Conservation (phyloP, 2,888 invertebrate genomes). For the Terebella lapidaria region DNA sequence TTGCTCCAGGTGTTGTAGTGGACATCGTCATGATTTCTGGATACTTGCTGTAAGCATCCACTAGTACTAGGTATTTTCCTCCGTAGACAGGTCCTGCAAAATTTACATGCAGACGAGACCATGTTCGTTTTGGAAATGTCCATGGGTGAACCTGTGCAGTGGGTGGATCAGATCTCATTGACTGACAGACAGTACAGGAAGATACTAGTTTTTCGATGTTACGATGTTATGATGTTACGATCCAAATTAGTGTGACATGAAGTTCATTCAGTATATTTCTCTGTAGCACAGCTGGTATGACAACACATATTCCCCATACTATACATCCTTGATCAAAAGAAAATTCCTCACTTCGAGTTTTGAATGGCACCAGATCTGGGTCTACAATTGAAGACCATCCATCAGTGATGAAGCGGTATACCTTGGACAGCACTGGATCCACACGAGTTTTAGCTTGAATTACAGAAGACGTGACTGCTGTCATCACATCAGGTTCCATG, state of each 20-base stretch:
- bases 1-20: background rate
- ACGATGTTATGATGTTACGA: background rate
- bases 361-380: background rate
- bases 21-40: background rate
- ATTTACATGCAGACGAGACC: background rate
- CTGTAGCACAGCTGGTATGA: slow-evolving; percentile 1
- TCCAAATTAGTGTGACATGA: background rate
- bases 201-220: background rate
- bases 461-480: background rate
- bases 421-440: background rate
- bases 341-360: background rate
- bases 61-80: background rate
- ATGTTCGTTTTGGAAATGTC: background rate
- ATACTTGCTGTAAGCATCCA: background rate
- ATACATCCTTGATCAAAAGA: slow-evolving; percentile 2
- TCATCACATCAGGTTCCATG: background rate
- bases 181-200: background rate
- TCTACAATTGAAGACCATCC: background rate
- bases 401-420: background rate
- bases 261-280: background rate
- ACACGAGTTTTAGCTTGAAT: slow-evolving; percentile 8
- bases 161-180: background rate
- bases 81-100: background rate
- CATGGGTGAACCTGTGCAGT: background rate
- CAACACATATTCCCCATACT: background rate